phyloP scores from a whole-genome alignment of 2,888 invertebrate genomes.

The Pseudolycoriella hygida region DNA sequence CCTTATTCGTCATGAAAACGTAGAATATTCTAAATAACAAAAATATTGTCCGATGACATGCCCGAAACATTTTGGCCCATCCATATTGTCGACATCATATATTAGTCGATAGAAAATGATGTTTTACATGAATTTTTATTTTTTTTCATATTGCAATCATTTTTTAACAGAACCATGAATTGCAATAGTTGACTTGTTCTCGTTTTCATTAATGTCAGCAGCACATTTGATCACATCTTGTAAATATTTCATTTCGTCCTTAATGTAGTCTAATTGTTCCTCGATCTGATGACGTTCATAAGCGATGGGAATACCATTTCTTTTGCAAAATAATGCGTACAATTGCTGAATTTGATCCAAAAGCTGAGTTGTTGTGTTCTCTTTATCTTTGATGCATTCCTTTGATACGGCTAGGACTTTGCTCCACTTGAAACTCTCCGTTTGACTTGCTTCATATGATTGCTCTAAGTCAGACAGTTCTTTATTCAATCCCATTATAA shows the following conservation, averaged over 20 bases:
- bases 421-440: conserved; percentile 23
- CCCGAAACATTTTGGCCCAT: no score
- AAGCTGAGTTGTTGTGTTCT: conserved; percentile 18
- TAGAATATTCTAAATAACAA: no score
- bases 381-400: conserved; percentile 17
- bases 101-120: no score
- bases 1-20: no score
- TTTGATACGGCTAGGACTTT: conserved; percentile 21
- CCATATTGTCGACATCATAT: no score
- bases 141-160: neutral
- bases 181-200: conserved; percentile 1
- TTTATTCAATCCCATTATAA: conserved; percentile 24
- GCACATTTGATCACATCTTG: conserved; percentile 15
- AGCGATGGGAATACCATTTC: conserved; percentile 15
- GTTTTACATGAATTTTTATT: no score
- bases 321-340: conserved; percentile 20
- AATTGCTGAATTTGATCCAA: conserved; percentile 22
- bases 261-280: conserved; percentile 20
- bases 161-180: conserved; percentile 1
- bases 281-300: conserved; percentile 11
- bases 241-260: conserved; percentile 21
- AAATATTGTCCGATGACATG: no score
- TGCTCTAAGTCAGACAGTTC: conserved; percentile 23
- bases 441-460: conserved; percentile 19
- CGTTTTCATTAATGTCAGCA: neutral